Conservation (phyloP, 1,140 invertebrate genomes). For the Sipha flava region DNA sequence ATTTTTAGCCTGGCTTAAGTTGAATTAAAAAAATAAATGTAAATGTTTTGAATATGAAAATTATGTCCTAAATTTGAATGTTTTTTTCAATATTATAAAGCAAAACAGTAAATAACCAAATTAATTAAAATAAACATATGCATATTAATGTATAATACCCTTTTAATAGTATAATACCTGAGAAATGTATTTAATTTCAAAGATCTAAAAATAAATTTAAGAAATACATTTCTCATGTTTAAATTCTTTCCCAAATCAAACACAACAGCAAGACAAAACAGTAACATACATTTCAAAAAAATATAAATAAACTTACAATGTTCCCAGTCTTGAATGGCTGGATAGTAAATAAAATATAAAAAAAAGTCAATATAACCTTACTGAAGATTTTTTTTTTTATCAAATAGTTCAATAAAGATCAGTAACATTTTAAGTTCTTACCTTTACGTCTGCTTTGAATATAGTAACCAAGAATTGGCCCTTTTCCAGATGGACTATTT, state of each 20-base stretch:
- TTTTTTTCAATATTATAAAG: too few species aligned
- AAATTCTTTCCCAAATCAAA: constrained; percentile 1
- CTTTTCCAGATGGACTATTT: constrained; percentile 75
- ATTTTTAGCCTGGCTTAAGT: too few species aligned
- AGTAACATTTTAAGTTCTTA: constrained; percentile 44
- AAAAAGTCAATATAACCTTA: constrained; percentile 7
- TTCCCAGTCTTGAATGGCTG: constrained; percentile 63
- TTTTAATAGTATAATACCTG: background rate
- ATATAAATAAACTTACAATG: constrained; percentile 52
- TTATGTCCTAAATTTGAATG: too few species aligned
- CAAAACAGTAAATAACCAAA: too few species aligned
- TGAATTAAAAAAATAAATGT: too few species aligned
- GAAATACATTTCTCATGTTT: constrained; percentile 7
- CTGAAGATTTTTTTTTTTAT: background rate
- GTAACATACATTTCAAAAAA: background rate
- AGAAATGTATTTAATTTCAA: background rate
- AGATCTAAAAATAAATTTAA: background rate
- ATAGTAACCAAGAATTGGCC: constrained; percentile 82
- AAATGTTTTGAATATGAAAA: too few species aligned
- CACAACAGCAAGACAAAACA: constrained; percentile 18
- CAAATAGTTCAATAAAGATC: background rate
- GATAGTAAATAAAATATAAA: constrained; percentile 44
- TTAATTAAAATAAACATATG: background rate
- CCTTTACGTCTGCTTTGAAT: constrained; percentile 83
- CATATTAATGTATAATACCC: background rate